Percentiles rank a stretch among this genome's conserved stretches.
phyloP scores from a whole-genome alignment of 2,113 vertebrate genomes.

The Cavia aperea region DNA sequence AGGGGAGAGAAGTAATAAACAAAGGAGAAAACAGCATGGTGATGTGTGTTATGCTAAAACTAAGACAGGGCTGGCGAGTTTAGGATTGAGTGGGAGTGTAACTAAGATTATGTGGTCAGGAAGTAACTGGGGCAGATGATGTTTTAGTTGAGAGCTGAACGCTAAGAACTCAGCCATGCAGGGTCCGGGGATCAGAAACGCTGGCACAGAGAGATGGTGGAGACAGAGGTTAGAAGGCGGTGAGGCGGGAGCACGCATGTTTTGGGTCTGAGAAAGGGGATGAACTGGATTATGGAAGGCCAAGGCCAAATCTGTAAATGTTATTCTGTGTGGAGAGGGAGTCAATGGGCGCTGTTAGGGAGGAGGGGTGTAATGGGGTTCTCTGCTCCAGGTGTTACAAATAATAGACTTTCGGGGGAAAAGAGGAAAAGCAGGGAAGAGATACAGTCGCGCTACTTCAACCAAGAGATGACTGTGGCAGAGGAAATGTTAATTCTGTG shows the following conservation, averaged over 20 bases:
- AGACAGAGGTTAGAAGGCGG: accelerated
- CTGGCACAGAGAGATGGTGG: not conserved
- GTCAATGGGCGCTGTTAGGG: not conserved
- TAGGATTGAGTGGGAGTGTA: not conserved
- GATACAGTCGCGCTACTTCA: not conserved
- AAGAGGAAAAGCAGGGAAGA: not conserved
- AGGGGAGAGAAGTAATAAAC: not conserved
- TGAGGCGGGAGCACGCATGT: no score
- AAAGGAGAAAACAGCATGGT: not conserved
- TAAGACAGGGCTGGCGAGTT: not conserved
- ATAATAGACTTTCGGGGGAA: not conserved
- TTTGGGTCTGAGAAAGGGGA: accelerated
- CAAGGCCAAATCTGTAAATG: not conserved
- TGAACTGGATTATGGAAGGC: no score
- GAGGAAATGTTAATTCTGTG: not conserved
- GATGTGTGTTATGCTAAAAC: not conserved
- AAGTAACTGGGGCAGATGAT: not conserved
- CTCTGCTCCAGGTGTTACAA: not conserved
- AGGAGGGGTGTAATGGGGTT: not conserved
- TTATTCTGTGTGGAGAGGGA: not conserved
- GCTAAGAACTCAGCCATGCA: not conserved
- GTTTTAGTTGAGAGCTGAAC: not conserved
- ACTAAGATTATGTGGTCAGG: not conserved
- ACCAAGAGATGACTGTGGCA: not conserved
- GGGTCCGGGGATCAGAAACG: not conserved